Percentiles rank a stretch among this genome's conserved stretches.
These are phyloP conservation scores for Autographa pulchrina DNA, from an alignment of 2,888 invertebrate species.

Conservation along the genomic window DNA sequence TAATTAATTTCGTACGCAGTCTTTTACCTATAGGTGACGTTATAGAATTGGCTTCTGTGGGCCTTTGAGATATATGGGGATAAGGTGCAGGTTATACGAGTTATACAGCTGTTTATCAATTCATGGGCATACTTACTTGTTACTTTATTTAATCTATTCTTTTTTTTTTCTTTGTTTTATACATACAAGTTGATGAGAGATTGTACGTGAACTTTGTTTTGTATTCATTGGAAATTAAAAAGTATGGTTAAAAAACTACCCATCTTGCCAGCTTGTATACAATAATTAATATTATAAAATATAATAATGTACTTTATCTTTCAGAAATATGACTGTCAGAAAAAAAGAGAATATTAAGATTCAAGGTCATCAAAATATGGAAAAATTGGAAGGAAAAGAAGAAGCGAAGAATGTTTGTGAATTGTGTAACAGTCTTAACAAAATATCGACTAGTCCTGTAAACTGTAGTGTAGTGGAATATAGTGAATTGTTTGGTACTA, in stretches of 20 bases:
- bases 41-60: not conserved
- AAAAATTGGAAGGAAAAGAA: slow-evolving; percentile 22
- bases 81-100: no score
- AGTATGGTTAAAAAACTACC: no score
- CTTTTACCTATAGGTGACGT: not conserved
- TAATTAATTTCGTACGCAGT: not conserved
- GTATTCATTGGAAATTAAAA: no score
- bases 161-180: no score
- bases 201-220: no score
- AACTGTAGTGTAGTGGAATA: slow-evolving; percentile 18
- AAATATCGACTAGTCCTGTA: slow-evolving; percentile 20
- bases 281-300: no score
- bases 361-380: slow-evolving; percentile 19
- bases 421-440: slow-evolving; percentile 25
- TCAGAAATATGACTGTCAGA: slow-evolving; percentile 32
- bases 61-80: not conserved
- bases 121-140: no score
- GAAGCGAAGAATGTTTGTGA: slow-evolving; percentile 26
- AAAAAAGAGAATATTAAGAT: slow-evolving; percentile 2
- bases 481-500: slow-evolving; percentile 27
- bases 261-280: no score
- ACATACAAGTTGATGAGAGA: no score
- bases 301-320: not conserved
- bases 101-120: no score
- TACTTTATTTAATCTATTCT: no score